Conservation (phyloP, 1,140 invertebrate species). For the Solenopsis fugax region DNA sequence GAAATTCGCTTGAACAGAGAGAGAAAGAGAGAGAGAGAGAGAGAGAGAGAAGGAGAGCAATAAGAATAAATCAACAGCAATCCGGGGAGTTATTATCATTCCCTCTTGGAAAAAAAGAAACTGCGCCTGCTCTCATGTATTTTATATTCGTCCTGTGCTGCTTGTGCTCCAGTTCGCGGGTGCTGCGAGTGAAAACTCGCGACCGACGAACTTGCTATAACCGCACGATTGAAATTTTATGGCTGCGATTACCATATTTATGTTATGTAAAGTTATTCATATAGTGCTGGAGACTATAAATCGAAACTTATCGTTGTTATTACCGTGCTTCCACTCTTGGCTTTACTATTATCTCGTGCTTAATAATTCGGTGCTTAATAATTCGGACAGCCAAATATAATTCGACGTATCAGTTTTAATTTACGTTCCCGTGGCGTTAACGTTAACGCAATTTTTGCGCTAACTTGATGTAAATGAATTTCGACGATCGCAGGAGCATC, state of each 20-base stretch:
- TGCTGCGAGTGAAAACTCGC: constrained; percentile 55
- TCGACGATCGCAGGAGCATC: neutral
- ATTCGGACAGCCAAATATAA: constrained; percentile 27
- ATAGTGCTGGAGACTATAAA: constrained; percentile 65
- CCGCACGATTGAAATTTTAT: constrained; percentile 65
- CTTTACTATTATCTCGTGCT: constrained; percentile 53
- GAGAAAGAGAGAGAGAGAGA: neutral
- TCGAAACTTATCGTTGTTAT: constrained; percentile 66
- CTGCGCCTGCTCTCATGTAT: constrained; percentile 35
- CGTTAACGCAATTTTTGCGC: neutral
- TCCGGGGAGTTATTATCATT: constrained; percentile 26
- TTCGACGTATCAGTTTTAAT: constrained; percentile 47
- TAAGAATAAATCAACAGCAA: constrained; percentile 46
- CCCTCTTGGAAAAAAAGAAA: constrained; percentile 12
- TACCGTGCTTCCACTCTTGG: constrained; percentile 51
- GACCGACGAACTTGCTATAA: constrained; percentile 51
- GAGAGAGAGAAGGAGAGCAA: neutral
- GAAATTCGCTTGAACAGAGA: neutral
- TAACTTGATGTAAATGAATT: neutral
- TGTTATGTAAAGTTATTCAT: constrained; percentile 65
- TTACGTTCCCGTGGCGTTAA: neutral
- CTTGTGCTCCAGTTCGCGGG: constrained; percentile 45
- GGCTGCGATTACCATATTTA: constrained; percentile 63
- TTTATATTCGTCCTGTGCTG: constrained; percentile 57
- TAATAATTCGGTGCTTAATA: constrained; percentile 23